phyloP scores from a whole-genome alignment of 2,797 vertebrate species.

The Crax fasciolata region DNA sequence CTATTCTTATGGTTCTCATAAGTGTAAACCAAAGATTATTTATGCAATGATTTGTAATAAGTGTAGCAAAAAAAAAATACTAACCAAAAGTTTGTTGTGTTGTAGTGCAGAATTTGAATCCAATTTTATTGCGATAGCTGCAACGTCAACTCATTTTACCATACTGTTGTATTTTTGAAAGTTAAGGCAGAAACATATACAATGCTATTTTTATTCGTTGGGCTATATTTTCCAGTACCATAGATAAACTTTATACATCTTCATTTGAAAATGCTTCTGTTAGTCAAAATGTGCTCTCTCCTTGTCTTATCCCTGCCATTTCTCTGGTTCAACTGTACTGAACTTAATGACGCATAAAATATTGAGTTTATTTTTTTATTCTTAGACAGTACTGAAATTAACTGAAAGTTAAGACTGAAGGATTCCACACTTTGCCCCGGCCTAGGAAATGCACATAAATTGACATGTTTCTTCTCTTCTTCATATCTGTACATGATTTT shows the following conservation, averaged over 20 bases:
- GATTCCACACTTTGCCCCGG: background rate
- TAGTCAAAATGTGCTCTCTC: background rate
- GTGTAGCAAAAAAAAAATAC: background rate
- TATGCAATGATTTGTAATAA: background rate
- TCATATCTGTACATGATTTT: background rate
- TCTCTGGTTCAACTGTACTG: background rate
- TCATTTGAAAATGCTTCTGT: background rate
- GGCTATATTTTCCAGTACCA: background rate
- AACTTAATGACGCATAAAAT: background rate
- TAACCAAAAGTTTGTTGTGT: background rate
- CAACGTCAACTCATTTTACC: background rate
- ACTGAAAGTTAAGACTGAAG: background rate
- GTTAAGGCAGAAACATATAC: background rate
- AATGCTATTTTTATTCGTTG: background rate
- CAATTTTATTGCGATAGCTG: background rate
- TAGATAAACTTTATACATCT: background rate
- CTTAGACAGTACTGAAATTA: background rate
- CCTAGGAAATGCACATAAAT: background rate
- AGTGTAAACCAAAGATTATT: background rate
- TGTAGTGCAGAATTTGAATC: background rate
- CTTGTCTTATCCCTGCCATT: background rate
- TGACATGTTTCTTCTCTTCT: background rate
- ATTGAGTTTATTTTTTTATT: background rate
- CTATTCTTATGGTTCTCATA: background rate
- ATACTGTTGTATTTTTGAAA: background rate